Evolutionary conservation across 53 echinoderm and acorn worm genomes (phyloP).

Genomic region (Holothuria leucospilota): DNA sequence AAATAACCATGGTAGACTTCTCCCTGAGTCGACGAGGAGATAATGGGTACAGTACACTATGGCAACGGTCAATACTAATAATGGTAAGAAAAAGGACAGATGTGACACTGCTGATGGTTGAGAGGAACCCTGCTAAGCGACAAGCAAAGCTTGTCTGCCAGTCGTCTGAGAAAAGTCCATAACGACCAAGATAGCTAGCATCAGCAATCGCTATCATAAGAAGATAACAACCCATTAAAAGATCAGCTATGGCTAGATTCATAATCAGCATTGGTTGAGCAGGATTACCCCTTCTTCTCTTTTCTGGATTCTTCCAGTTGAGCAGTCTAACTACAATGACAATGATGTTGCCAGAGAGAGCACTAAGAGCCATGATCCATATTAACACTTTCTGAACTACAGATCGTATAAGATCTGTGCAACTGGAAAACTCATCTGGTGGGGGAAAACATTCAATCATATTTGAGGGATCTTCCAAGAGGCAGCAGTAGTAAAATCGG

Average conservation of each 20-base stretch:
- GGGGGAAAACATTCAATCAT: constrained; percentile 44
- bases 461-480: not conserved
- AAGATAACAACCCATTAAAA: constrained; percentile 34
- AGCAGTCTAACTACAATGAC: constrained; percentile 46
- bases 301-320: not conserved
- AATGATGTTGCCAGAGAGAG: constrained; percentile 58
- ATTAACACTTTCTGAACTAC: constrained; percentile 33
- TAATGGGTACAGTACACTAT: constrained; percentile 50
- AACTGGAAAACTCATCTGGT: constrained; percentile 67
- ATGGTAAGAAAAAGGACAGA: constrained; percentile 65
- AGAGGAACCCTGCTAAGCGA: constrained; percentile 46
- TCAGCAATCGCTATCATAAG: constrained; percentile 35
- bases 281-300: not conserved
- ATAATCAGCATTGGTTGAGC: constrained; percentile 33
- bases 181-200: constrained; percentile 7
- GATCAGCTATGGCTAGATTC: constrained; percentile 46
- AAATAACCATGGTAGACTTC: constrained; percentile 39
- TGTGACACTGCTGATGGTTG: constrained; percentile 58
- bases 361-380: constrained; percentile 62
- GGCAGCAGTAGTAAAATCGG: constrained; percentile 61
- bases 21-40: constrained; percentile 31
- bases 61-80: constrained; percentile 60
- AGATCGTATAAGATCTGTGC: constrained; percentile 57
- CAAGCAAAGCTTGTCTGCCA: constrained; percentile 31
- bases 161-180: constrained; percentile 22